Percentiles rank a stretch among this genome's conserved stretches.
Evolutionary conservation across 2,797 vertebrate genomes (phyloP).

Genomic region (Takifugu ocellatus): DNA sequence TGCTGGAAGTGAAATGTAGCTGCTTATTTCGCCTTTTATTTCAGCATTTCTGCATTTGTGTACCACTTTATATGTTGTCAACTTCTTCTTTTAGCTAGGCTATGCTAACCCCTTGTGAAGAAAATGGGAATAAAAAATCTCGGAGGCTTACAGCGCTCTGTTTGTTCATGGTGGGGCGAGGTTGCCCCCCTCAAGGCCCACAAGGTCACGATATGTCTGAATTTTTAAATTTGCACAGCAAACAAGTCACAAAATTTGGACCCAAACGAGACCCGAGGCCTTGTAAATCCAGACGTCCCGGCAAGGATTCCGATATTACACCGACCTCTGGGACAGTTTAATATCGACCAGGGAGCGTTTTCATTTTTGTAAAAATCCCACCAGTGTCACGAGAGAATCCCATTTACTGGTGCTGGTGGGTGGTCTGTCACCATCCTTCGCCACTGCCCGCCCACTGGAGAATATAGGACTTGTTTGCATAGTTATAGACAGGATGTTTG

Average conservation of each 20-base stretch:
- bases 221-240: conserved; percentile 42
- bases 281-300: conserved; percentile 47
- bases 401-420: conserved; percentile 56
- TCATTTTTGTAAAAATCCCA: conserved; percentile 29
- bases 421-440: conserved; percentile 57
- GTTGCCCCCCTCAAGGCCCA: too few relatives aligned
- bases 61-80: too few relatives aligned
- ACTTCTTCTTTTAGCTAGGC: too few relatives aligned
- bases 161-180: too few relatives aligned
- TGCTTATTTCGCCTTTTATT: background rate
- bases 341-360: conserved; percentile 1
- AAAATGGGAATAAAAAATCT: too few relatives aligned
- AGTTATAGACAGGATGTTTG: conserved; percentile 74
- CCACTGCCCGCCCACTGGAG: conserved; percentile 49
- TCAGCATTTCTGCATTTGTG: background rate
- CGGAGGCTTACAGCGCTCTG: too few relatives aligned
- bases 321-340: conserved; percentile 1
- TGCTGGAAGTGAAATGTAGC: too few relatives aligned
- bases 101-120: too few relatives aligned
- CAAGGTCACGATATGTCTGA: conserved; percentile 13
- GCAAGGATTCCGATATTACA: conserved; percentile 36
- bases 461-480: conserved; percentile 65
- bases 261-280: conserved; percentile 21
- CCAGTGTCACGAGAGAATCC: conserved; percentile 36
- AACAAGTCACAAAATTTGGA: conserved; percentile 45